Percentiles rank a stretch among this genome's conserved stretches.
These are phyloP conservation scores for Bungarus multicinctus DNA, from an alignment of 2,113 vertebrate species.

Conservation along the genomic window DNA sequence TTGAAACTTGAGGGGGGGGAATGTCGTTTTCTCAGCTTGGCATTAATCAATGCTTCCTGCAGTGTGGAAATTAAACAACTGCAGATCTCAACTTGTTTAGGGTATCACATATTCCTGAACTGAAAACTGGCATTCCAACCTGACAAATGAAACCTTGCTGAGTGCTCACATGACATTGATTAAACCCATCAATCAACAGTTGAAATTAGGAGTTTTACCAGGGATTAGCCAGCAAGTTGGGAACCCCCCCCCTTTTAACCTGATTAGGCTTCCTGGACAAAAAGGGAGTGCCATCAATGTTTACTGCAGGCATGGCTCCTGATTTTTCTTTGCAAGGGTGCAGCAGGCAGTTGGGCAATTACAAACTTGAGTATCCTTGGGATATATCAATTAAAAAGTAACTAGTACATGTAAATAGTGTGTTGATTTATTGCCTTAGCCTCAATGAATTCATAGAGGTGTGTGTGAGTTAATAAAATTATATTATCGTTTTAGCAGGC, in stretches of 20 bases:
- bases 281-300: not conserved
- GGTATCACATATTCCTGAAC: not conserved
- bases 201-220: not conserved
- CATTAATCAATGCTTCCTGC: constrained; percentile 1
- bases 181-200: not conserved
- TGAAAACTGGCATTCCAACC: not conserved
- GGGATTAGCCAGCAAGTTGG: not conserved
- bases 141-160: not conserved
- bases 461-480: not conserved
- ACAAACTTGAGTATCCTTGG: not conserved
- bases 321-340: not conserved
- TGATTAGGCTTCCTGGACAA: not conserved
- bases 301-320: not conserved
- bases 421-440: not conserved
- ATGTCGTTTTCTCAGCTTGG: not conserved
- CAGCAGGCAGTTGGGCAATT: not conserved
- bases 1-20: not conserved
- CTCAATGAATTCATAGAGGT: not conserved
- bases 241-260: not conserved
- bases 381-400: not conserved
- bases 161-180: not conserved
- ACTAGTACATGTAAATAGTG: not conserved
- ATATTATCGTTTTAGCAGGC: not conserved
- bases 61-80: constrained; percentile 22
- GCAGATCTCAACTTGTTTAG: not conserved